Evolutionary conservation across 30 jellyfish, hydroid and myxozoan genomes (phyloP), one percentile per base, ranked within the genome.

Genomic region (Hydractinia echinata): DNA sequence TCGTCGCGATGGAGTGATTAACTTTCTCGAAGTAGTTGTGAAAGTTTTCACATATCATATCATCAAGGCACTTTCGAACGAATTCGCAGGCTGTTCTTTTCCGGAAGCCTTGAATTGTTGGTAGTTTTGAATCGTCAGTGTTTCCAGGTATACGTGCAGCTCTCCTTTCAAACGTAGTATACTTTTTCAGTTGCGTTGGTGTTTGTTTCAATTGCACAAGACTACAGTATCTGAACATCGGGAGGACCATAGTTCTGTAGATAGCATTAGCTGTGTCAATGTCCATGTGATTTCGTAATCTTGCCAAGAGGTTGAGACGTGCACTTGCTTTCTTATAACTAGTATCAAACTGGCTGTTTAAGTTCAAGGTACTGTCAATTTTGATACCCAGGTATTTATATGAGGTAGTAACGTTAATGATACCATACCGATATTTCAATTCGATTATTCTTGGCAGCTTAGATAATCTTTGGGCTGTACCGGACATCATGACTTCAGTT

Each of bases 61-160:
- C 44, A 30, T 30, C 44, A 30, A 30, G 44, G 44, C 44, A 30
- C 44, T 30, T 30, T 30, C 44, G 44, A 30, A 16, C 19, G 69
- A 16, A 11, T 16, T 58, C 69, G 19, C 69, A 58, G 18, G 69
- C 69, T 58, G 15, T 58, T 58, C 69, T 58, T 3, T 58, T 58
- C 69, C 69, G 69, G 69, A 58, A 58, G 69, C 69, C 69, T 11
- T 11, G 69, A 58, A 58, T 58, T 58, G 69, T 58, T 58, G 69
- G 69, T 58, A 58, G 69, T 58, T 58, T 58, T 3, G 69, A 11
- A 58, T 58, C 69, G 19, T 11, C 69, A 58, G 69, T 16, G 19
- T 58, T 58, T 58, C 69, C 69, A 58, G 3, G 69, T 58, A 58
- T 58, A 58, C 69, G 19, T 58, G 69, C 69, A 58, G 69, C 69